Conservation (phyloP, 2,797 vertebrate species). For the Limnodromus scolopaceus region DNA sequence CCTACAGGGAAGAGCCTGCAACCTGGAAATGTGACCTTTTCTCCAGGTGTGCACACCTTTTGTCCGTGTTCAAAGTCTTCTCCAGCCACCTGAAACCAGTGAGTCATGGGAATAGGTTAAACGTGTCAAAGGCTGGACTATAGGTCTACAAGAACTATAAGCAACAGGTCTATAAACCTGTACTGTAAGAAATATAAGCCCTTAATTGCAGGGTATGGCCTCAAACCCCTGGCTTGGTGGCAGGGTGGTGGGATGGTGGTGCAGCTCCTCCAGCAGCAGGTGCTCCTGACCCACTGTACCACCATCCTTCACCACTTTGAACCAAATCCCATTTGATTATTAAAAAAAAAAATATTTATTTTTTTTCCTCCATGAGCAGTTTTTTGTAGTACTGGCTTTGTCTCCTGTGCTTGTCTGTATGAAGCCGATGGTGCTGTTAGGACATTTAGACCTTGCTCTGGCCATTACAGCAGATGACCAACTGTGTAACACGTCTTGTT, state of each 20-base stretch:
- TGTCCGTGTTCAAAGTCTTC: accelerated
- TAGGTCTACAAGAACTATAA: background rate
- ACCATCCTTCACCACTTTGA: background rate
- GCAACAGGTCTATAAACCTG: background rate
- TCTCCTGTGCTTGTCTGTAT: accelerated
- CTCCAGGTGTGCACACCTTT: background rate
- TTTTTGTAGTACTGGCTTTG: background rate
- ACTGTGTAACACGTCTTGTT: accelerated
- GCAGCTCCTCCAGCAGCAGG: background rate
- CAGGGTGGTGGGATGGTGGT: background rate
- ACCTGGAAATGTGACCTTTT: background rate
- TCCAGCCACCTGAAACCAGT: background rate
- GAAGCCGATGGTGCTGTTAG: background rate
- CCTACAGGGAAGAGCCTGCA: background rate
- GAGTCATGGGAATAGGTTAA: background rate
- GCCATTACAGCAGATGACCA: background rate
- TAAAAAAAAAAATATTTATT: accelerated
- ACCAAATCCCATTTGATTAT: background rate
- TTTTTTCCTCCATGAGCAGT: accelerated
- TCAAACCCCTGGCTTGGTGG: accelerated
- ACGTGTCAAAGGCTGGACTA: accelerated
- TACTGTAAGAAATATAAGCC: background rate
- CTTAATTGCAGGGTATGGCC: background rate
- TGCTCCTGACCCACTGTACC: accelerated
- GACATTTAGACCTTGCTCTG: background rate